A percentile compares a stretch with the other conserved stretches of the same genome.
Evolutionary conservation across 2,888 invertebrate species (phyloP).

Genomic region (Drosophila eohydei): DNA sequence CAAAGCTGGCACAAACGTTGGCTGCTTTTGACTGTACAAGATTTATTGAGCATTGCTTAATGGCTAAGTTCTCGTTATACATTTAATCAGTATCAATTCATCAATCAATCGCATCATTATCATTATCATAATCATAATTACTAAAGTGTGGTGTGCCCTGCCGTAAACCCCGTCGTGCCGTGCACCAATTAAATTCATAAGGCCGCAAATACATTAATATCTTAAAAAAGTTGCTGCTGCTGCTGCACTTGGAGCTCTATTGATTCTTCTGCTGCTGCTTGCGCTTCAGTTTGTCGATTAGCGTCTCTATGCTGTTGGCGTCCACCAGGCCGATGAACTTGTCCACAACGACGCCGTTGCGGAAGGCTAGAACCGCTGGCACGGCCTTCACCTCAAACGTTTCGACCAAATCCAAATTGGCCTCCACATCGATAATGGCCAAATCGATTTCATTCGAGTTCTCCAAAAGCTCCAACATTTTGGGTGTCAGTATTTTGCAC

Average conservation of each 20-base stretch:
- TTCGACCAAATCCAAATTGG: conserved; percentile 92
- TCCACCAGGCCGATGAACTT: conserved; percentile 95
- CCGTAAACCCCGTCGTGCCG: neutral
- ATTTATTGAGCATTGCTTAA: conserved; percentile 47
- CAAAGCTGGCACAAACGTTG: neutral
- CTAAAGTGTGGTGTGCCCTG: conserved; percentile 22
- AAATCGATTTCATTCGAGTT: conserved; percentile 90
- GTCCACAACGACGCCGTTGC: conserved; percentile 92
- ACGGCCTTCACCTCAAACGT: conserved; percentile 94
- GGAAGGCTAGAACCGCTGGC: conserved; percentile 90
- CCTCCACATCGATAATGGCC: conserved; percentile 93
- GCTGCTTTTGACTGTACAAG: conserved; percentile 6
- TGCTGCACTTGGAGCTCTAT: conserved; percentile 25
- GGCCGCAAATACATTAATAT: conserved; percentile 47
- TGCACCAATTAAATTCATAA: conserved; percentile 52
- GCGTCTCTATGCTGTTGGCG: conserved; percentile 91
- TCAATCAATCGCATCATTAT: conserved; percentile 24
- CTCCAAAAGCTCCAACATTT: conserved; percentile 91
- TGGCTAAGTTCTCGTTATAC: conserved; percentile 20
- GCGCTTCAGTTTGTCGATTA: conserved; percentile 88
- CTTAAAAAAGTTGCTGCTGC: conserved; percentile 3
- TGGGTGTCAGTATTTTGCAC: conserved; percentile 94
- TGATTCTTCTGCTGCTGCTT: conserved; percentile 68
- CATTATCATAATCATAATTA: conserved; percentile 22
- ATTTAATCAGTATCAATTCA: neutral